A percentile compares a stretch with the other conserved stretches of the same genome.
Conservation (phyloP, 2,888 invertebrate genomes). For the Hedychridium roseum region DNA sequence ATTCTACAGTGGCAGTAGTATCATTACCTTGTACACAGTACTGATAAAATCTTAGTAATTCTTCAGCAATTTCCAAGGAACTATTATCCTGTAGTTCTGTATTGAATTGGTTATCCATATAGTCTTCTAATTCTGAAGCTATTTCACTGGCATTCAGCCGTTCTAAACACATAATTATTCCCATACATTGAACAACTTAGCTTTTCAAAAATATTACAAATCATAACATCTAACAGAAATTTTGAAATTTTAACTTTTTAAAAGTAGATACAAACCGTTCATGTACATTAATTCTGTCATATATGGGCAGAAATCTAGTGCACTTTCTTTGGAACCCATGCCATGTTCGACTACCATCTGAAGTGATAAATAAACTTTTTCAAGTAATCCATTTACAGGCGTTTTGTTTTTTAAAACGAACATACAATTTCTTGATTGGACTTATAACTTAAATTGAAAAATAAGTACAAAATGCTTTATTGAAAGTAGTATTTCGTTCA, state of each 20-base stretch:
- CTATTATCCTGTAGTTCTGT: constrained; percentile 55
- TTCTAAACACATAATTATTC: no score
- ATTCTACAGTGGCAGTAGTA: constrained; percentile 33
- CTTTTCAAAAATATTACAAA: no score
- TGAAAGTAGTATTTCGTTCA: constrained; percentile 21
- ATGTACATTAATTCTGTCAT: constrained; percentile 48
- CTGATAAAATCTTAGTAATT: constrained; percentile 48
- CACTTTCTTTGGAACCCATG: constrained; percentile 50
- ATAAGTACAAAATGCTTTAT: background rate
- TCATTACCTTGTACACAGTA: constrained; percentile 43
- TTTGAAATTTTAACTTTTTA: background rate
- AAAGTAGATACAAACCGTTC: constrained; percentile 55
- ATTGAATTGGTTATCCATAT: constrained; percentile 50
- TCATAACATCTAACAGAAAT: background rate
- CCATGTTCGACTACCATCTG: constrained; percentile 56
- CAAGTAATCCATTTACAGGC: background rate
- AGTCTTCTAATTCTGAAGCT: constrained; percentile 52
- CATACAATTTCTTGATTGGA: background rate
- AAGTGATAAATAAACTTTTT: constrained; percentile 11
- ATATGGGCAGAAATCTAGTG: constrained; percentile 46
- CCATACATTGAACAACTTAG: no score
- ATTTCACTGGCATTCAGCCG: constrained; percentile 43
- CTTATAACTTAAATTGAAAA: background rate
- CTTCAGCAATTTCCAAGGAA: constrained; percentile 50
- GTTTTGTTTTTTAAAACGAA: background rate